phyloP scores from a whole-genome alignment of 2,888 invertebrate genomes.

The Chironomus tentans region DNA sequence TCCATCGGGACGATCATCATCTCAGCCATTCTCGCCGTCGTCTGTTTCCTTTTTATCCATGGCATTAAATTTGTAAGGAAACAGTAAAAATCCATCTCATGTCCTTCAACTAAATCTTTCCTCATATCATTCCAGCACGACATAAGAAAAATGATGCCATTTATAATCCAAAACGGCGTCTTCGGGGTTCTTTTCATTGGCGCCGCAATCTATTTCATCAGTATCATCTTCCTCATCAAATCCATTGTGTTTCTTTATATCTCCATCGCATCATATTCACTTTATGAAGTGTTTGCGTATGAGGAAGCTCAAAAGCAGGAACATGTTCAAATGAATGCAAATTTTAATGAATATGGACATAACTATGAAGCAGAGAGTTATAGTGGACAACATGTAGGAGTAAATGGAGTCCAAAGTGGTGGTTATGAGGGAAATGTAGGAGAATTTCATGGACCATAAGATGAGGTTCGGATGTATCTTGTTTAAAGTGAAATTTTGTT shows the following conservation, averaged over 20 bases:
- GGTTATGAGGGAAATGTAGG: neutral
- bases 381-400: neutral
- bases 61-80: neutral
- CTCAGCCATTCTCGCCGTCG: neutral
- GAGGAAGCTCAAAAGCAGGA: neutral
- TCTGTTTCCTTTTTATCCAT: neutral
- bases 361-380: neutral
- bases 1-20: neutral
- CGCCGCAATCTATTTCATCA: neutral
- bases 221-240: neutral
- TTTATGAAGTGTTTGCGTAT: neutral
- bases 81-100: neutral
- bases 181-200: neutral
- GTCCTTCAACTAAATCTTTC: neutral
- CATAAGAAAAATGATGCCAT: neutral
- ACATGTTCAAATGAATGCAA: neutral
- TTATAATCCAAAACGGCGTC: neutral
- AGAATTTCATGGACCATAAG: neutral
- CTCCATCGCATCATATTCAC: neutral
- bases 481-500: no score
- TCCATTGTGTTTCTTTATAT: neutral
- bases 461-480: neutral
- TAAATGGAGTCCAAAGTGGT: neutral
- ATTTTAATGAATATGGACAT: neutral
- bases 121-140: neutral